Evolutionary conservation across 64 coral and sea anemone genomes (phyloP), one percentile per base, ranked within the genome.

Genomic region (Porites australiensis): DNA sequence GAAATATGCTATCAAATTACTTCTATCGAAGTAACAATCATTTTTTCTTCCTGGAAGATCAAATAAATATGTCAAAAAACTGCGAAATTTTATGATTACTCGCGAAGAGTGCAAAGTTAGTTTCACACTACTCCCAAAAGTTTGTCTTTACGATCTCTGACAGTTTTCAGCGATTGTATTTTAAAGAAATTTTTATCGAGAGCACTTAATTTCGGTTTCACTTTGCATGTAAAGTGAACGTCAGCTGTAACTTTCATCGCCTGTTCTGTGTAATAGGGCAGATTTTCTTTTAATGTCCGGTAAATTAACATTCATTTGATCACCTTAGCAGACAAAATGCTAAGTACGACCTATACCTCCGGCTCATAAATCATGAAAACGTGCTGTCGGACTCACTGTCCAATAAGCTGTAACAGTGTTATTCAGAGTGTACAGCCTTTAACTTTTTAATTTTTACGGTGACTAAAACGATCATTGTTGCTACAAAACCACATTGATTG

Each of bases 301-400:
- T 74, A 57, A 79, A 8, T 59, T 37, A 59, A 57, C 53, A 59
- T 59, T 61, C 58, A 81, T 54, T 81, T 81, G 78, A 62, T 62
- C 55, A 23, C 13, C 58, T 43, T 44, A 81, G 47, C 78, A 81
- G 78, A 6, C 13, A 22, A 57, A 62, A 21, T 63, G 51, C 52
- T 23, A 62, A 37, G 27, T 37, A 37, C 27, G 27, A 1, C 27
- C 27, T 37, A 37, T 37, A 37, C 27, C 63, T 6, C 12, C 15
- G 58, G 43, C 55, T 57, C 55, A 13, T 81, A 44, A 81, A 81
- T 16, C 58, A 62, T 13, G 78, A 8, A 74, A 47, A 74, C 48
- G 13, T 46, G 9, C 46, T 74, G 72, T 74, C 72, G 43, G 44
- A 48, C 44, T 44, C 20, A 37, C 27, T 37, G 27, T 37, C 27